Evolutionary conservation across 2,113 vertebrate species (phyloP), one percentile per base, ranked within the genome.

Genomic region (Eurypyga helias): DNA sequence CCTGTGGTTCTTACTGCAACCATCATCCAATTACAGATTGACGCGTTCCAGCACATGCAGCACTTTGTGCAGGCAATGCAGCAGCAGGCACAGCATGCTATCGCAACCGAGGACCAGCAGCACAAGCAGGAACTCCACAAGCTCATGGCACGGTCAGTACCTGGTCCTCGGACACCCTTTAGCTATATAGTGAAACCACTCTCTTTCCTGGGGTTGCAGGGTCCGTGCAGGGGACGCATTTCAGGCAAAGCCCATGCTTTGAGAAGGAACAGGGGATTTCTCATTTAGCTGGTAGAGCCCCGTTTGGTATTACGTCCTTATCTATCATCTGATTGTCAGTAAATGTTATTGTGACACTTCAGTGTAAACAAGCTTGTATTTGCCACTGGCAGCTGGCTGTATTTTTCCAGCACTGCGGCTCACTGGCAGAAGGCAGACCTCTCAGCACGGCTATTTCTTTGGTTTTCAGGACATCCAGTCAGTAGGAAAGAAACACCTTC

Each of bases 21-120:
- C 31, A 4, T 58, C 14, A 8, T 80, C 28, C 66, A 3, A 45
- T 97, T 95, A 4, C 98, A 99, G 99, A 99, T 99, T 0, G 99
- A 99, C 2, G 99, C 99, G 0, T 99, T 99, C 98, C 99, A 99
- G 97, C 99, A 99, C 97, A 99, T 99, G 99, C 99, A 99, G 96
- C 99, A 99, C 97, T 99, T 99, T 24, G 99, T 99, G 18, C 99
- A 99, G 98, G 99, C 98, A 5, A 98, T 99, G 98, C 99, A 99
- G 95, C 99, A 99, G 92, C 99, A 99, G 87, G 99, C 99, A 2
- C 99, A 99, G 96, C 99, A 99, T 0, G 99, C 99, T 75, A 98
- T 99, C 3, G 99, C 99, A 2, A 98, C 98, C 0, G 99, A 99
- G 94, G 99, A 99, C 97, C 99, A 99, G 94, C 99, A 99, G 95